A percentile compares a stretch with the other conserved stretches of the same genome.
Evolutionary conservation across 1,140 invertebrate species (phyloP).

Genomic region (Matsumurasca onukii): DNA sequence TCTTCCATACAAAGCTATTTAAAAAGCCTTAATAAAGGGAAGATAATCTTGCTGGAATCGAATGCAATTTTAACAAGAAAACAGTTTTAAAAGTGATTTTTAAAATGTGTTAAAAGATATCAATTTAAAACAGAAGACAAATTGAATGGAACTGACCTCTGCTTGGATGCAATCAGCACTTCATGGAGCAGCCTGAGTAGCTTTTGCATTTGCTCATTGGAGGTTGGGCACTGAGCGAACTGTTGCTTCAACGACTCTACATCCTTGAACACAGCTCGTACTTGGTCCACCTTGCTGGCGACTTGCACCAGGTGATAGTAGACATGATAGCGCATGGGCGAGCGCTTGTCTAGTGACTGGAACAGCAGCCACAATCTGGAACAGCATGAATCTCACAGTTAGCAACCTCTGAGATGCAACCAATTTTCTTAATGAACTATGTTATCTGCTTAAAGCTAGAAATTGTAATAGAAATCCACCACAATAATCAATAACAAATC

Average conservation of each 20-base stretch:
- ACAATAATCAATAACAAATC: too few relatives aligned
- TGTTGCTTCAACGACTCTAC: conserved; percentile 82
- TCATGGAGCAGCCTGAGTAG: conserved; percentile 86
- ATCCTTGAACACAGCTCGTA: conserved; percentile 76
- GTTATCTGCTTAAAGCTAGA: too few relatives aligned
- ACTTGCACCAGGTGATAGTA: conserved; percentile 90
- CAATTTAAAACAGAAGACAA: too few relatives aligned
- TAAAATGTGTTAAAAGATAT: too few relatives aligned
- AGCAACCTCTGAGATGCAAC: background rate
- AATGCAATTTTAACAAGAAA: too few relatives aligned
- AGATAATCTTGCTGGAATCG: too few relatives aligned
- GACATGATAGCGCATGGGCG: conserved; percentile 85
- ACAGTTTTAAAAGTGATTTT: too few relatives aligned
- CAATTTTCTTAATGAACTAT: too few relatives aligned
- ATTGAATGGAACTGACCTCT: conserved; percentile 61
- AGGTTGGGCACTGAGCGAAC: conserved; percentile 78
- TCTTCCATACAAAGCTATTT: too few relatives aligned
- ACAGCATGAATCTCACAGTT: conserved; percentile 30
- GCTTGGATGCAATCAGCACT: conserved; percentile 72
- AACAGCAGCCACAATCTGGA: conserved; percentile 81
- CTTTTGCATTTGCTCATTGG: conserved; percentile 91
- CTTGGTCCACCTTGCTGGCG: conserved; percentile 78
- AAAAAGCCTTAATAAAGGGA: too few relatives aligned
- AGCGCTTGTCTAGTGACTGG: conserved; percentile 83
- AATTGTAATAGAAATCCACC: too few relatives aligned